These are phyloP conservation scores for Muntiacus reevesi DNA, from an alignment of 2,113 vertebrate species.

Conservation along the genomic window DNA sequence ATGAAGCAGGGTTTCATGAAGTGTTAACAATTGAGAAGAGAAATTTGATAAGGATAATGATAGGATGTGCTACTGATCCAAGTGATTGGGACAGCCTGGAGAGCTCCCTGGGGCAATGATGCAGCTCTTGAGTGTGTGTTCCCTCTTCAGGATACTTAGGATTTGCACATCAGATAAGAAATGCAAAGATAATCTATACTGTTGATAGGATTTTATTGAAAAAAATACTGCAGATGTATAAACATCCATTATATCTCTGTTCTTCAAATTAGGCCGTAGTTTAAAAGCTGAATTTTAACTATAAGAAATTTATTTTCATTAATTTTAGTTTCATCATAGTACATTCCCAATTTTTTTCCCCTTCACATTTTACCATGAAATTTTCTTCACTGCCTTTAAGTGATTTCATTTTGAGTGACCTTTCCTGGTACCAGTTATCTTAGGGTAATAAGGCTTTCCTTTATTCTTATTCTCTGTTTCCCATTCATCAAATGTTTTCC, in stretches of 20 bases:
- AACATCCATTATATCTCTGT: not conserved
- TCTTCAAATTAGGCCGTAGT: not conserved
- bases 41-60: not conserved
- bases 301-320: slow-evolving; percentile 25
- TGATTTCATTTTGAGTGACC: not conserved
- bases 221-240: not conserved
- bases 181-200: not conserved
- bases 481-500: not conserved
- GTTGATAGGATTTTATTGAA: slow-evolving; percentile 1
- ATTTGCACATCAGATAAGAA: not conserved
- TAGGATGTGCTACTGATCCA: not conserved
- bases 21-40: not conserved
- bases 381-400: not conserved
- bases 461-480: not conserved
- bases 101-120: not conserved
- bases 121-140: not conserved
- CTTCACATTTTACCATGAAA: not conserved
- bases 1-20: not conserved
- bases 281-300: slow-evolving; percentile 23
- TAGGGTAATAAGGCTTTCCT: not conserved
- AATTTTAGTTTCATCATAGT: not conserved
- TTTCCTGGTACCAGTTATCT: not conserved
- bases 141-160: not conserved
- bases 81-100: not conserved
- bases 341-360: not conserved